These are phyloP conservation scores for Felis chaus DNA, from an alignment of 2,113 vertebrate genomes.

Conservation along the genomic window DNA sequence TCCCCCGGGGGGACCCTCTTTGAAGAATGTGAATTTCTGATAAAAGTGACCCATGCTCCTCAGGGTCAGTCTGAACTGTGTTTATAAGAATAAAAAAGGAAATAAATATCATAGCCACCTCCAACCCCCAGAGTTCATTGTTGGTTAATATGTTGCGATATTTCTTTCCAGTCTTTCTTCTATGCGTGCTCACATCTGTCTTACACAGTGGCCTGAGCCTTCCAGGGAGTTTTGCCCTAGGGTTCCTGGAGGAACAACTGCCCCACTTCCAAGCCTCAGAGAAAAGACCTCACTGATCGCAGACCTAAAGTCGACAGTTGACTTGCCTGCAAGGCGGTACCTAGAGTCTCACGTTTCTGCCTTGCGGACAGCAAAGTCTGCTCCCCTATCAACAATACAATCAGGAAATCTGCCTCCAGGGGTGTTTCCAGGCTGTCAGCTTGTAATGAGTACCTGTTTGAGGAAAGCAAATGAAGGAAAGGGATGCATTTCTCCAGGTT, in stretches of 20 bases:
- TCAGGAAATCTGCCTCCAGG: neutral
- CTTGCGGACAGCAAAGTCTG: fast-evolving
- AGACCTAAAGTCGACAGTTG: neutral
- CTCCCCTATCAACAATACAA: neutral
- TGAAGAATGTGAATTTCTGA: neutral
- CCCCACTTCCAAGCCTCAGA: neutral
- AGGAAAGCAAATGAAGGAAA: neutral
- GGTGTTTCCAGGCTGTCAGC: neutral
- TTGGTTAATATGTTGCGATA: neutral
- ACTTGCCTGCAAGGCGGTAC: neutral
- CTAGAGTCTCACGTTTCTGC: neutral
- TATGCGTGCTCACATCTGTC: neutral
- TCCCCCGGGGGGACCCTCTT: neutral
- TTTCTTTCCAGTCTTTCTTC: neutral
- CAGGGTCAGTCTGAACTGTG: neutral
- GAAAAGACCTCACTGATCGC: neutral
- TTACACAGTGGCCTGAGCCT: neutral
- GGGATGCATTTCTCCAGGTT: neutral
- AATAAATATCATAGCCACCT: neutral
- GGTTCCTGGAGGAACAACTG: neutral
- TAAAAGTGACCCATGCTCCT: neutral
- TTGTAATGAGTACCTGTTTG: neutral
- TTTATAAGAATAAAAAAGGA: neutral
- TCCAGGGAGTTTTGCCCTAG: neutral
- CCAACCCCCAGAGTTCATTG: neutral